Evolutionary conservation across 2,113 vertebrate genomes (phyloP).

Genomic region (Prietella phreatophila): DNA sequence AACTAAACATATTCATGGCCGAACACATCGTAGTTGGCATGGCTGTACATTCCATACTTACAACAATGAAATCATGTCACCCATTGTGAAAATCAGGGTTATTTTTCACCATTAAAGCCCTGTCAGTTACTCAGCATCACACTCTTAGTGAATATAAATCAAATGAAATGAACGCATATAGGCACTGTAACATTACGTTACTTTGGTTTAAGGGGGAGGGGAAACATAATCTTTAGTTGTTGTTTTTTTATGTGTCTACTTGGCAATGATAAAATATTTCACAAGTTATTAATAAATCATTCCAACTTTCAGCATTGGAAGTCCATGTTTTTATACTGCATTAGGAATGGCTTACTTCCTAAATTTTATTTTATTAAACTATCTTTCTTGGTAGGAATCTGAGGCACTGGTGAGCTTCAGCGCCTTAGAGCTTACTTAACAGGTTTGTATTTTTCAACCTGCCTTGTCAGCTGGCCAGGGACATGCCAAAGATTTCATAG

Average conservation of each 20-base stretch:
- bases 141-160: constrained; percentile 34
- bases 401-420: neutral
- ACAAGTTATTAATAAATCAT: constrained; percentile 37
- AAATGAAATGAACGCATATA: constrained; percentile 2
- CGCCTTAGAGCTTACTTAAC: neutral
- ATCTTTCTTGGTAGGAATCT: neutral
- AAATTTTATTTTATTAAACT: neutral
- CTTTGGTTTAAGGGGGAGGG: constrained; percentile 11
- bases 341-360: neutral
- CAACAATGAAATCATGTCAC: constrained; percentile 25
- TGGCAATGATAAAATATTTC: constrained; percentile 14
- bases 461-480: neutral
- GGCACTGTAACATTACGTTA: constrained; percentile 9
- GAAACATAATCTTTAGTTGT: neutral
- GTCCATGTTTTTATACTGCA: neutral
- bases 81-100: neutral
- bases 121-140: constrained; percentile 35
- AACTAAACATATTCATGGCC: neutral
- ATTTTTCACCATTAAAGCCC: constrained; percentile 31
- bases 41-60: neutral
- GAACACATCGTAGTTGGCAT: neutral
- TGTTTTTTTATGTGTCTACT: neutral
- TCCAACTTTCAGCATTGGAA: constrained; percentile 8
- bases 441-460: neutral
- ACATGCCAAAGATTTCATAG: neutral